phyloP scores from a whole-genome alignment of 2,888 invertebrate genomes.

The Drosophila flavopinicola region DNA sequence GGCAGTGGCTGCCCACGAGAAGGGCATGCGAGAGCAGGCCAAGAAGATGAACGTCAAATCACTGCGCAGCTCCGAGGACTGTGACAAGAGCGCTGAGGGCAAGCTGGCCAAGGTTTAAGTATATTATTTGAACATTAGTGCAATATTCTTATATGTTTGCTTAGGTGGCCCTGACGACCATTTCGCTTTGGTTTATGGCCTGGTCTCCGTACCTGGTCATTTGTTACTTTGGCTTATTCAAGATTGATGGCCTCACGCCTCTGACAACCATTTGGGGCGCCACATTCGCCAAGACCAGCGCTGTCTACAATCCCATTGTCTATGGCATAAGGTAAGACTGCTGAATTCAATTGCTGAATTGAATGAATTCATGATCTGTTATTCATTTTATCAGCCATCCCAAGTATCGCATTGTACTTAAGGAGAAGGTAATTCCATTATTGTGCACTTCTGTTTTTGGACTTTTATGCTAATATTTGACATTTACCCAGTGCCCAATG shows the following conservation, averaged over 20 bases:
- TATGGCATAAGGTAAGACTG: constrained; percentile 91
- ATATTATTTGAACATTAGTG: too few relatives aligned
- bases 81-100: constrained; percentile 92
- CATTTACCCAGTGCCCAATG: constrained; percentile 85
- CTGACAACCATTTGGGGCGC: constrained; percentile 95
- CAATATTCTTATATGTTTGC: too few relatives aligned
- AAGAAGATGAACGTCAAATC: constrained; percentile 97
- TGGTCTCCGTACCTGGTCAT: constrained; percentile 96
- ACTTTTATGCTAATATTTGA: background rate
- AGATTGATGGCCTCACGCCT: constrained; percentile 89
- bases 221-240: constrained; percentile 92
- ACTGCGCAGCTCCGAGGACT: constrained; percentile 90
- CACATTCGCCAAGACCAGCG: constrained; percentile 95
- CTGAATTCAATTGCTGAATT: too few relatives aligned
- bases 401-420: constrained; percentile 87
- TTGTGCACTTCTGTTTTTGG: background rate
- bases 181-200: constrained; percentile 95
- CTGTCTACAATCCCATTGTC: constrained; percentile 95
- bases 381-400: constrained; percentile 85
- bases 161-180: constrained; percentile 93
- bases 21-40: constrained; percentile 94
- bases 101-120: constrained; percentile 89
- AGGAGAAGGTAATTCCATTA: constrained; percentile 83
- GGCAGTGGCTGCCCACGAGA: constrained; percentile 88
- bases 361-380: background rate